Base-by-base conservation (phyloP, 92 coral and sea anemone genomes). In the Montipora capitata region DNA sequence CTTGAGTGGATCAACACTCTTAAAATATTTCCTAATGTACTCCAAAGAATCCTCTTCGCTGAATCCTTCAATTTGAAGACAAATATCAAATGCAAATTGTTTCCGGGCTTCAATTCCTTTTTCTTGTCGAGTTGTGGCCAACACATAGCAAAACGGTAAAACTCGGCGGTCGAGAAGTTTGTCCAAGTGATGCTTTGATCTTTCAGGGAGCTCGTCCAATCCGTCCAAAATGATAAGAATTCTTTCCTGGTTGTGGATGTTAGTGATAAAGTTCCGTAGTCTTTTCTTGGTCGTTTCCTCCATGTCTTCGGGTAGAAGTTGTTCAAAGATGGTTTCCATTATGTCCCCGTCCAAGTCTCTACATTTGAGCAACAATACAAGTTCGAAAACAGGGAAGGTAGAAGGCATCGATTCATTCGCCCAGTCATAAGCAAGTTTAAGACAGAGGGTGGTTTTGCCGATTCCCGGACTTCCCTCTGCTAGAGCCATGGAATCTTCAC, bases 211-310 rank as follows among this genome's bases (percentile, higher is more conserved):
- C 52, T 69, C 52, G 15, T 69, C 74, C 35, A 69, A 69, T 5
- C 74, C 74, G 4, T 69, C 74, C 74, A 69, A 69, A 69, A 69
- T 69, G 10, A 69, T 69, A 40, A 69, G 41, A 69, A n/a, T 69
- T 4, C 11, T 69, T 16, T 69, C 17, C 35, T 69, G 74, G 27
- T 14, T 69, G 13, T 69, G 38, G 14, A 69, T 4, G 52, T 69
- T 27, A 4, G 2, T 0, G 0, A 69, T 5, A 20, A 69, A 41
- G 1, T 69, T 20, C 2, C 13, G 40, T 0, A 69, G 14, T 4
- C 15, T 41, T 7, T 41, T 12, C 40, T 10, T 69, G 0, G 52
- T 13, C 49, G 0, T 69, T 13, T 4, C 74, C 18, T 69, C 54
- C 0, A 69, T 2, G 15, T 69, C 74, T 0, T 40, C 5, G 2